Evolutionary conservation across 2,113 vertebrate genomes (phyloP).

Genomic region (Athene cunicularia): DNA sequence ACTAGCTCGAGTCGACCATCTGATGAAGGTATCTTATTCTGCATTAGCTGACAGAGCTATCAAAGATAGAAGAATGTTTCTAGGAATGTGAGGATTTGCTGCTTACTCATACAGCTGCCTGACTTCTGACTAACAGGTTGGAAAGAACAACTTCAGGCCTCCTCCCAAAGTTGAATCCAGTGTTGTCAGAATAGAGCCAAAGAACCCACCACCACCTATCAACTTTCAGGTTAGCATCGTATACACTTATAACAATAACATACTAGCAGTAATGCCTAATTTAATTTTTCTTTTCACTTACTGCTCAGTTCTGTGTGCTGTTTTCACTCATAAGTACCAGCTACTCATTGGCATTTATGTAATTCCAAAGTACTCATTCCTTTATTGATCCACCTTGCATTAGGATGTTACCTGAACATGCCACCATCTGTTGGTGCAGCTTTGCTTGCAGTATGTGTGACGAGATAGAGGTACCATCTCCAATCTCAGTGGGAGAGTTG

Average conservation of each 20-base stretch:
- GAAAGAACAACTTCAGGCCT: slow-evolving; percentile 96
- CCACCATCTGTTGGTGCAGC: background rate
- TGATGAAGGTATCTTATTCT: slow-evolving; percentile 89
- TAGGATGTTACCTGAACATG: rapidly evolving
- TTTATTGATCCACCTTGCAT: background rate
- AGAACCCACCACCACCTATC: slow-evolving; percentile 94
- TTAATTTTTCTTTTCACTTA: background rate
- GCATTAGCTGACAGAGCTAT: rapidly evolving
- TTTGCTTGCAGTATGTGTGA: background rate
- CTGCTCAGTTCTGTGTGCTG: background rate
- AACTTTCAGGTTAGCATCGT: slow-evolving; percentile 89
- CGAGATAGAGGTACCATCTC: background rate
- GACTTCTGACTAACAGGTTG: slow-evolving; percentile 81
- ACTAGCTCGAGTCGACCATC: slow-evolving; percentile 92
- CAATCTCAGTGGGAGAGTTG: background rate
- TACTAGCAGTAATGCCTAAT: background rate
- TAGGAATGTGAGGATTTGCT: background rate
- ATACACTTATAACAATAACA: background rate
- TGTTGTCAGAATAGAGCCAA: slow-evolving; percentile 96
- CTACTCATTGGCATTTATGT: background rate
- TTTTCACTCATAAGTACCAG: background rate
- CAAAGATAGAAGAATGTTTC: background rate
- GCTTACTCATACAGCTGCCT: slow-evolving; percentile 3
- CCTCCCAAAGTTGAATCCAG: slow-evolving; percentile 99
- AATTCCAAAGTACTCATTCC: background rate